Evolutionary conservation across 2,113 vertebrate genomes (phyloP).

Genomic region (Crotalus horridus): DNA sequence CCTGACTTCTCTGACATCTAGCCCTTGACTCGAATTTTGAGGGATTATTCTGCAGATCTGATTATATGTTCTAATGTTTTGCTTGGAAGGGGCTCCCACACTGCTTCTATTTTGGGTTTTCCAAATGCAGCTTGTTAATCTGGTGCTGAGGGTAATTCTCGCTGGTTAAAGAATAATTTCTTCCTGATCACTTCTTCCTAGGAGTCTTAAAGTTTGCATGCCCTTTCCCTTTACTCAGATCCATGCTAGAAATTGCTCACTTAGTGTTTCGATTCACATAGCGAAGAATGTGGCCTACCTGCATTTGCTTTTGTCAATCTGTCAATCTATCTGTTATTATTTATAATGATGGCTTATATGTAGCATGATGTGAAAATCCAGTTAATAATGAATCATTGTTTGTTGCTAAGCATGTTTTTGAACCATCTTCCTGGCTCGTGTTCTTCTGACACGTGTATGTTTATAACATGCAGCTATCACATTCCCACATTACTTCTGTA

Average conservation of each 20-base stretch:
- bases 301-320: not conserved
- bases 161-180: not conserved
- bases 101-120: not conserved
- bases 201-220: not conserved
- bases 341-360: not conserved
- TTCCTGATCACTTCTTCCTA: not conserved
- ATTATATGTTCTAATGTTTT: not conserved
- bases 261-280: too few species aligned
- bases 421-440: not conserved
- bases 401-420: not conserved
- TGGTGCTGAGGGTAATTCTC: not conserved
- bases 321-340: not conserved
- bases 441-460: not conserved
- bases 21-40: too few species aligned
- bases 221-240: not conserved
- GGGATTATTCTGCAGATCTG: not conserved
- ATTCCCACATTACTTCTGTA: not conserved
- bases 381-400: too few species aligned
- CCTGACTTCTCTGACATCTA: not conserved
- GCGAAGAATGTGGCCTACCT: not conserved
- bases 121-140: not conserved
- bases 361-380: not conserved
- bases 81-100: not conserved
- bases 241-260: not conserved
- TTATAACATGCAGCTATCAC: not conserved